These are phyloP conservation scores for Serranus cabrilla DNA, from an alignment of 2,797 vertebrate species.

Conservation along the genomic window DNA sequence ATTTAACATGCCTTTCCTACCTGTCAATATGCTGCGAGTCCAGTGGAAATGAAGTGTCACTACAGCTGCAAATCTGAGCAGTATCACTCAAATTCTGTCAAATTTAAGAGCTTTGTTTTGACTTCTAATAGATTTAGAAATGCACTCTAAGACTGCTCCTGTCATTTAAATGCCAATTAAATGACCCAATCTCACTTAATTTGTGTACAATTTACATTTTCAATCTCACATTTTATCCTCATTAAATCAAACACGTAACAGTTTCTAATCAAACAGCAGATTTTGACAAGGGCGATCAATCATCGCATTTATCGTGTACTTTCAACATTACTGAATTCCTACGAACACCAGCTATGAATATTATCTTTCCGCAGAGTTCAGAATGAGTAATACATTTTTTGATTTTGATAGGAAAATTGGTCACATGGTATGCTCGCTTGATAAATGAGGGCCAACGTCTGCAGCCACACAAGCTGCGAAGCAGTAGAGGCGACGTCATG, in stretches of 20 bases:
- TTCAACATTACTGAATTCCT: slow-evolving; percentile 1
- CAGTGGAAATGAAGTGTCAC: neutral
- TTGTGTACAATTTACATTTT: neutral
- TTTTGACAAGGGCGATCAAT: slow-evolving; percentile 4
- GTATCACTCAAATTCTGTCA: neutral
- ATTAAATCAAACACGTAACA: neutral
- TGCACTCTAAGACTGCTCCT: neutral
- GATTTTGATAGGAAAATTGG: slow-evolving; percentile 29
- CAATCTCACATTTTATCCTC: neutral
- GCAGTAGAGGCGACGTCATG: slow-evolving; percentile 50
- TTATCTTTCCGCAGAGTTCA: slow-evolving; percentile 9
- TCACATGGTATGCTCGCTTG: slow-evolving; percentile 21
- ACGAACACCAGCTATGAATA: neutral
- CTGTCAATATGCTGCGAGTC: neutral
- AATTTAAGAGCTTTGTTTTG: neutral
- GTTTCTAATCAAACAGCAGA: neutral
- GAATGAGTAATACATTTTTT: slow-evolving; percentile 1
- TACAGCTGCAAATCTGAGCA: neutral
- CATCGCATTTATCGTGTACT: neutral
- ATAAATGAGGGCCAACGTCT: slow-evolving; percentile 74
- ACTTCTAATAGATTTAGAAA: neutral
- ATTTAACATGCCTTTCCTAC: slow-evolving; percentile 49
- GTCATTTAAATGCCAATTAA: slow-evolving; percentile 12
- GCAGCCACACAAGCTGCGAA: slow-evolving; percentile 72
- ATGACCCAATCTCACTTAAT: neutral